Base-by-base conservation (phyloP, 1,140 invertebrate species). In the Cyphomyrmex costatus region DNA sequence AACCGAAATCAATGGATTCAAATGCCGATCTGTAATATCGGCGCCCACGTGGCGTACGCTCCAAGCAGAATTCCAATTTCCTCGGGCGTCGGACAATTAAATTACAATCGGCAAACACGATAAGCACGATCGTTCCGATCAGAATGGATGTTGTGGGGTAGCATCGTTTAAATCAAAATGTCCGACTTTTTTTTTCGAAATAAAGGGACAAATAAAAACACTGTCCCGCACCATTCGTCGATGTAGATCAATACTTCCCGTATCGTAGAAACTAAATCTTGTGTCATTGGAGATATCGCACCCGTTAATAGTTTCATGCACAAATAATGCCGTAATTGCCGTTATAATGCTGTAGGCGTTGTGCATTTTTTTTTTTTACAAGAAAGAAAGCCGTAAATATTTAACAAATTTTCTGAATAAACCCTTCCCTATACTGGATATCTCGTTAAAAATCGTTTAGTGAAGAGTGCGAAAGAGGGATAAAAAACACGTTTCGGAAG, bases 11-110 rank as follows among this genome's bases (percentile, higher is more conserved):
- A 82, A 91, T 91, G 84, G 85, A 86, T 91, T 88, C 90, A 80
- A 90, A 90, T 84, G 84, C 78, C 89, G 89, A 90, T 91, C 78
- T 86, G 87, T 90, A 88, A 90, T 90, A 91, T 86, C 77, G 71
- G 65, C 85, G 91, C 87, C 88, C 90, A 79, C 58, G 85, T 77
- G 77, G 68, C 73, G 80, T 56, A 74, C 83, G 89, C 86, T 91
- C 83, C 93, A 87, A 92, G 91, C 90, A 89, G 90, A 93, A 91
- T 91, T 94, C 91, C 93, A 94, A 94, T 94, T 94, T 94, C 91
- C 91, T 91, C 91, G 91, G 79, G 92, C 91, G 92, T 92, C 91
- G 91, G 91, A 92, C 93, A 94, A 94, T 94, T 94, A 94, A 94
- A 94, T 94, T 94, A 94, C 92, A 94, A 93, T 94, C 92, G 92